Evolutionary conservation across 2,797 vertebrate species (phyloP).

Genomic region (Channallabes apus): DNA sequence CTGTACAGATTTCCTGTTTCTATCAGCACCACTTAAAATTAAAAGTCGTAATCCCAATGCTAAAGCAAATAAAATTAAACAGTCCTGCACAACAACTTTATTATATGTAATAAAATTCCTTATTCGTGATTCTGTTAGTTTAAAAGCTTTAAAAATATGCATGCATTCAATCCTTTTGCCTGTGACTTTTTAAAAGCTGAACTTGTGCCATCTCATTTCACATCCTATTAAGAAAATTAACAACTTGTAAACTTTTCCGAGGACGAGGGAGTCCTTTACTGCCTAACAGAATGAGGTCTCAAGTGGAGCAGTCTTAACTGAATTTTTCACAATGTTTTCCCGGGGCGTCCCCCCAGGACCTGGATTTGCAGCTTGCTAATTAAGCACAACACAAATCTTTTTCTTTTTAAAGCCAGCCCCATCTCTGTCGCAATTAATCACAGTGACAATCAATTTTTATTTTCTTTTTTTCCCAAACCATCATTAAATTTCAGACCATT

Average conservation of each 20-base stretch:
- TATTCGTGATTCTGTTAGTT: not conserved
- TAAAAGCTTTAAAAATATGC: not conserved
- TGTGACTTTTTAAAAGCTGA: not conserved
- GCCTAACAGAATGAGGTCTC: slow-evolving; percentile 36
- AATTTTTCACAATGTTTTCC: slow-evolving; percentile 36
- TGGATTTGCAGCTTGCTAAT: slow-evolving; percentile 58
- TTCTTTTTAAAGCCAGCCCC: slow-evolving; percentile 46
- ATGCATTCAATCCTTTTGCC: not conserved
- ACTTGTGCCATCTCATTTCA: slow-evolving; percentile 25
- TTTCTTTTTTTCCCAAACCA: slow-evolving; percentile 35
- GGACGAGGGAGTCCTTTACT: slow-evolving; percentile 27
- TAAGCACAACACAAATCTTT: slow-evolving; percentile 61
- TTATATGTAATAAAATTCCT: not conserved
- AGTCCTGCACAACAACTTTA: not conserved
- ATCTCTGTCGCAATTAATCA: slow-evolving; percentile 62
- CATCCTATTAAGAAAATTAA: slow-evolving; percentile 28
- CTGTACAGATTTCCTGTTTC: not conserved
- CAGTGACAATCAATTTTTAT: slow-evolving; percentile 38
- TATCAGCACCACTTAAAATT: not conserved
- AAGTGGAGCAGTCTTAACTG: slow-evolving; percentile 23
- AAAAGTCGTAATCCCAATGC: not conserved
- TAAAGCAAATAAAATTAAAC: not conserved
- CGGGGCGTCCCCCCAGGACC: slow-evolving; percentile 45
- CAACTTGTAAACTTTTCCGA: slow-evolving; percentile 10
- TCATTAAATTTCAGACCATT: slow-evolving; percentile 45